phyloP scores from a whole-genome alignment of 2,888 invertebrate genomes.

The Allophyes oxyacanthae region DNA sequence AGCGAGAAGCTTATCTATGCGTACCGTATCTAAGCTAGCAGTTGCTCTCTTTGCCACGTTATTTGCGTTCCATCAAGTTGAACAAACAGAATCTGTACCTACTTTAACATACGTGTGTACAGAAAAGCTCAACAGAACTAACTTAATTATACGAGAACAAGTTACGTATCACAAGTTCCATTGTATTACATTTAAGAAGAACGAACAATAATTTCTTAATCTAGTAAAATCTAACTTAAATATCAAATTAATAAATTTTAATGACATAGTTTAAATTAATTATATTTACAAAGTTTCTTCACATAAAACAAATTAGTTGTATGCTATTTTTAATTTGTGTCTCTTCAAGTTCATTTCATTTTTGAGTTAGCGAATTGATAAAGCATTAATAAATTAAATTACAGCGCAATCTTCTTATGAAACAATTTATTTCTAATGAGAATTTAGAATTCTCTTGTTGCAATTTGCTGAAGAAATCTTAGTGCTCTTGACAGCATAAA shows the following conservation, averaged over 20 bases:
- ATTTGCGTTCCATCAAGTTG: conserved; percentile 71
- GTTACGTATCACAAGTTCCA: conserved; percentile 3
- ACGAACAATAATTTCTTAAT: conserved; percentile 6
- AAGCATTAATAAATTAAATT: conserved; percentile 21
- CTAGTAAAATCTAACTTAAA: conserved; percentile 13
- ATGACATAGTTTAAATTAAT: conserved; percentile 33
- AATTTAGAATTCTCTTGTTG: conserved; percentile 29
- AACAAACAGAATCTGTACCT: conserved; percentile 55
- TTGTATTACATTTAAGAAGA: conserved; percentile 6
- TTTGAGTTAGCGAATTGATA: conserved; percentile 14
- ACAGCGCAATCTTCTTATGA: conserved; percentile 28
- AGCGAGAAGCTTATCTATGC: conserved; percentile 69
- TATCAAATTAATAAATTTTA: conserved; percentile 27
- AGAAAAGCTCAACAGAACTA: too few species aligned
- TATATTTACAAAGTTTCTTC: conserved; percentile 26
- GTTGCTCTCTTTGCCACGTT: conserved; percentile 74
- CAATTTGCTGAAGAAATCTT: conserved; percentile 29
- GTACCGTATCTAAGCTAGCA: conserved; percentile 67
- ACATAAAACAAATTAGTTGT: conserved; percentile 11
- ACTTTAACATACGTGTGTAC: conserved; percentile 1
- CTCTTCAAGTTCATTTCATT: conserved; percentile 5
- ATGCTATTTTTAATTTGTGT: conserved; percentile 7
- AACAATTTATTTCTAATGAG: conserved; percentile 24
- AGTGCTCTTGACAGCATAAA: conserved; percentile 23
- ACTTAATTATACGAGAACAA: background rate